phyloP scores from a whole-genome alignment of 2,888 invertebrate genomes.

The Watsonalla cultraria region DNA sequence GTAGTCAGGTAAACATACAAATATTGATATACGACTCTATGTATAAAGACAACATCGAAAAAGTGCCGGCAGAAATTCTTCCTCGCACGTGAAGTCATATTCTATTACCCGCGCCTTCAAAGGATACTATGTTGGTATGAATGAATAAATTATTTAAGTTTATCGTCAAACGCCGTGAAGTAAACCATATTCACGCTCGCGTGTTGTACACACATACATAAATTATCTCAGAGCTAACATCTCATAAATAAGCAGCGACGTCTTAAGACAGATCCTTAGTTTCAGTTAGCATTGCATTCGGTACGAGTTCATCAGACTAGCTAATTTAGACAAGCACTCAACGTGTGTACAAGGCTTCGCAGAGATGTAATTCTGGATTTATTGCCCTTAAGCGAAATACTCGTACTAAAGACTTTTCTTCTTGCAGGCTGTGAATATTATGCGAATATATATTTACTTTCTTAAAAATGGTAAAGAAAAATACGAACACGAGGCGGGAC shows the following conservation, averaged over 20 bases:
- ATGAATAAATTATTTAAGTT: not conserved
- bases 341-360: not conserved
- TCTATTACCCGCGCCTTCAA: not conserved
- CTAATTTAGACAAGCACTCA: not conserved
- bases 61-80: not conserved
- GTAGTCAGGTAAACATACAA: too few species aligned
- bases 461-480: too few species aligned
- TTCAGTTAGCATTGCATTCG: slow-evolving; percentile 11
- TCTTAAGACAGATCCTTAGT: slow-evolving; percentile 17
- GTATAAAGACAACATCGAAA: too few species aligned
- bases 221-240: slow-evolving; percentile 19
- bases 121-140: not conserved
- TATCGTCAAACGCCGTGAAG: not conserved
- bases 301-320: not conserved
- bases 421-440: too few species aligned
- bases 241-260: slow-evolving; percentile 17
- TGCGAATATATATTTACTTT: too few species aligned
- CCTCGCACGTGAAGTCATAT: not conserved
- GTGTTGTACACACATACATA: slow-evolving; percentile 5
- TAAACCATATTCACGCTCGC: not conserved
- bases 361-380: not conserved
- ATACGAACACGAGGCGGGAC: too few species aligned
- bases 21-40: too few species aligned
- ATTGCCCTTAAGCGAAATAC: not conserved
- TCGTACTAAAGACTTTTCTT: not conserved